Base-by-base conservation (phyloP, 2,113 vertebrate genomes). In the Panthera leo region DNA sequence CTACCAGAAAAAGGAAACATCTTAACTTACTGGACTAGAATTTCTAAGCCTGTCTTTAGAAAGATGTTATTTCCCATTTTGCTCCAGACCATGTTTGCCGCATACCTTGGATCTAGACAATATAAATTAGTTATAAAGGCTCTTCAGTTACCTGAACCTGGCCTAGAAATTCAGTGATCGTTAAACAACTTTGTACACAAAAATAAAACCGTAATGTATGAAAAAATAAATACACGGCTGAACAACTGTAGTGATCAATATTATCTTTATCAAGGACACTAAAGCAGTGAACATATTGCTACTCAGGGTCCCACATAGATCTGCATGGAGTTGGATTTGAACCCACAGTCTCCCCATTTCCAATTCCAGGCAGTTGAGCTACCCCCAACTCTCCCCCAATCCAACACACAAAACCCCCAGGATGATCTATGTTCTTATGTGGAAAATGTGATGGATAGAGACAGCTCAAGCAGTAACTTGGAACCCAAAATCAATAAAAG, bases 401-500 rank as follows among this genome's bases (percentile, higher is more conserved):
- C 45, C 45, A 45, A 73, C 42, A 31, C 27, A 31, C 14, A 18
- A 27, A 48, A 9, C 45, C 27, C 14, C 65, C 27, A 65, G 39
- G 51, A 95, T 95, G 97, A 94, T 79, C 92, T 97, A 78, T 79
- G 75, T 29, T 67, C 89, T 97, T 85, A 82, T 67, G 45, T 91
- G 85, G 83, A 94, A 95, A 96, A 70, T 96, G 68, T 97, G 93
- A 97, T 98, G 95, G n/a, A 95, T 98, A 39, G 97, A 94, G 93
- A 96, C 97, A 92, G 92, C 97, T 95, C 87, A 25, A 78, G 95
- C 97, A 97, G 88, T 98, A 91, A 98, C 94, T 88, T 89, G 42
- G 89, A 98, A 85, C 73, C 97, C 91, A 88, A 96, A 96, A 98
- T 98, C 98, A 98, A 98, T 98, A 98, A 95, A 97, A 0, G 0